These are phyloP conservation scores for Venturia canescens DNA, from an alignment of 1,140 invertebrate species.

Conservation along the genomic window DNA sequence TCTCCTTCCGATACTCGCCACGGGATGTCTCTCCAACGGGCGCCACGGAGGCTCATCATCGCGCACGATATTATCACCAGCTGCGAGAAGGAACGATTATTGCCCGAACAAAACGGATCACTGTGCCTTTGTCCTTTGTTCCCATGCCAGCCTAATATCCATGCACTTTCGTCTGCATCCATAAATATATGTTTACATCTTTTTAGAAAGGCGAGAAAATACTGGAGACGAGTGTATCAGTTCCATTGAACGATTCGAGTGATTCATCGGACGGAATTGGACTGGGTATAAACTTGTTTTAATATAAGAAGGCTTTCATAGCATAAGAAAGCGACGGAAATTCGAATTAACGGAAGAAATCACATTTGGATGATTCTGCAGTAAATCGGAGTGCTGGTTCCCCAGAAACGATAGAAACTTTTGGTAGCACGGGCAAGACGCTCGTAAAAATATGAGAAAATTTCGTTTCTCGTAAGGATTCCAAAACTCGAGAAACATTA, in stretches of 20 bases:
- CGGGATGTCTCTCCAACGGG: slow-evolving; percentile 61
- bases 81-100: slow-evolving; percentile 47
- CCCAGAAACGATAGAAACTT: slow-evolving; percentile 20
- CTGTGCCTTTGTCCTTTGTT: slow-evolving; percentile 68
- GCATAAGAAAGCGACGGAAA: too few relatives aligned
- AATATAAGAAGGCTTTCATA: too few relatives aligned
- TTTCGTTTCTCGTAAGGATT: slow-evolving; percentile 44
- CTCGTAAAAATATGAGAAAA: slow-evolving; percentile 35
- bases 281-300: too few relatives aligned
- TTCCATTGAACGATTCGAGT: too few relatives aligned
- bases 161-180: background rate
- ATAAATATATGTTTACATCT: background rate
- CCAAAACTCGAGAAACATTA: slow-evolving; percentile 31
- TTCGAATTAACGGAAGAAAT: too few relatives aligned
- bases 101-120: slow-evolving; percentile 54
- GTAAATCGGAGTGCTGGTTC: background rate
- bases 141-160: background rate
- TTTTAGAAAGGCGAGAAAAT: too few relatives aligned
- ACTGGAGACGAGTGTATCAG: background rate
- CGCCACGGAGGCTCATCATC: slow-evolving; percentile 57
- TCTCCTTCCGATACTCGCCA: slow-evolving; percentile 68
- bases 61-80: slow-evolving; percentile 49
- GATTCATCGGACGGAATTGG: too few relatives aligned
- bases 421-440: background rate
- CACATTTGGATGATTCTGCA: too few relatives aligned